These are phyloP conservation scores for Diabrotica balteata DNA, from an alignment of 2,888 invertebrate species.

Conservation along the genomic window DNA sequence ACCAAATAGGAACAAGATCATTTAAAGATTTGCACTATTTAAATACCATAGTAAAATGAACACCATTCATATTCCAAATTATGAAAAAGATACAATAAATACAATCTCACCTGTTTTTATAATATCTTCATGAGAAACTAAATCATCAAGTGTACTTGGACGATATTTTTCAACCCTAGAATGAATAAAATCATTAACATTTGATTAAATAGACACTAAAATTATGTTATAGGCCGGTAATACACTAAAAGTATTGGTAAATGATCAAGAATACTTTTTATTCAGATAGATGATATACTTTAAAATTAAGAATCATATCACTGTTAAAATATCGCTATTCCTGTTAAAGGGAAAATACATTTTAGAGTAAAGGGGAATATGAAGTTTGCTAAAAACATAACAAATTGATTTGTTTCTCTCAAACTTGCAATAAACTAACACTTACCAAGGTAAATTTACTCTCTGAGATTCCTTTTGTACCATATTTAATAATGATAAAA, in stretches of 20 bases:
- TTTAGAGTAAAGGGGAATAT: too few relatives aligned
- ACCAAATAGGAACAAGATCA: too few relatives aligned
- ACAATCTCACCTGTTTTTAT: constrained; percentile 83
- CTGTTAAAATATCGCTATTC: too few relatives aligned
- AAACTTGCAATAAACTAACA: background rate
- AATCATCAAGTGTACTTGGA: constrained; percentile 86
- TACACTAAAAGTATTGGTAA: background rate
- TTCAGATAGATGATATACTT: too few relatives aligned
- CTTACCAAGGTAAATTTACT: constrained; percentile 70
- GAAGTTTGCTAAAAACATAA: too few relatives aligned
- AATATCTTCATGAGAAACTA: constrained; percentile 97
- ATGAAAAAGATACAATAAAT: background rate
- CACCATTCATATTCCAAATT: too few relatives aligned
- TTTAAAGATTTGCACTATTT: too few relatives aligned
- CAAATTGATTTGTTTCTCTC: too few relatives aligned
- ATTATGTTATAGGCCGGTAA: background rate
- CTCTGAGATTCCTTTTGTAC: constrained; percentile 28
- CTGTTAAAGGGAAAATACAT: too few relatives aligned
- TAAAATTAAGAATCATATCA: too few relatives aligned
- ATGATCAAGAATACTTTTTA: background rate
- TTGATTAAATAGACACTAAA: background rate
- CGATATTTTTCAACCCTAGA: constrained; percentile 98
- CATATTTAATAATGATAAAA: constrained; percentile 19
- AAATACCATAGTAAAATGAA: too few relatives aligned
- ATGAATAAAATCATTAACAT: constrained; percentile 21